Evolutionary conservation across 1,140 invertebrate genomes (phyloP), one percentile per base, ranked within the genome.

Genomic region (Thaumetopoea pityocampa): DNA sequence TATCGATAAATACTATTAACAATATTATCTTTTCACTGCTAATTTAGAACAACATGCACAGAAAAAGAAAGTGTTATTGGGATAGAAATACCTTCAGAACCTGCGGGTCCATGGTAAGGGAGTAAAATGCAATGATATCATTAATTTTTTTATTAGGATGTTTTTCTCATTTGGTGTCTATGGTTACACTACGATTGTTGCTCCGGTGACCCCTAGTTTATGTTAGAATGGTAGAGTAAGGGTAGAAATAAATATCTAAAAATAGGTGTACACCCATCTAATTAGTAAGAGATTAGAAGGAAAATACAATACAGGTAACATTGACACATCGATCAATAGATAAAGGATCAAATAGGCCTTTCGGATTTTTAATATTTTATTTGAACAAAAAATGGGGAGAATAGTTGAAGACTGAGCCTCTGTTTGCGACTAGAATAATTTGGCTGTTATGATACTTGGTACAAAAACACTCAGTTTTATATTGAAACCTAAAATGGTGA

Each of bases 21-120:
- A 12, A 32, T 26, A 19, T 51, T 60, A n/a, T 29, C 43, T 56
- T 52, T 52, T 42, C 51, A 59, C 55, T 43, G 17, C 29, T 40
- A 36, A 40, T 38, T n/a, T 34, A 56, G 40, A 64, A 56, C 42
- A 46, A 33, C 77, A 84, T 81, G 77, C 79, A 77, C 58, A 77
- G 67, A 83, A 71, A 56, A 44, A 71, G 63, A 70, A 60, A 68
- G 67, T 76, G 58, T 73, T 74, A 82, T 73, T 76, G 82, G 79
- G 81, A 82, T 53, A 88, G 51, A 71, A 79, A 71, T 92, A 92
- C 90, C 90, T 92, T 92, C 86, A 91, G 90, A 87, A 92, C 90
- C 90, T 92, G 87, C 67, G 52, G 70, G 81, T 87, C 87, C 85
- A 63, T 76, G 79, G 77, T 83, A 63, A 74, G 74, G 73, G 64